A percentile compares a stretch with the other conserved stretches of the same genome.
These are phyloP conservation scores for Lampris incognitus DNA, from an alignment of 2,113 vertebrate genomes.

Conservation along the genomic window DNA sequence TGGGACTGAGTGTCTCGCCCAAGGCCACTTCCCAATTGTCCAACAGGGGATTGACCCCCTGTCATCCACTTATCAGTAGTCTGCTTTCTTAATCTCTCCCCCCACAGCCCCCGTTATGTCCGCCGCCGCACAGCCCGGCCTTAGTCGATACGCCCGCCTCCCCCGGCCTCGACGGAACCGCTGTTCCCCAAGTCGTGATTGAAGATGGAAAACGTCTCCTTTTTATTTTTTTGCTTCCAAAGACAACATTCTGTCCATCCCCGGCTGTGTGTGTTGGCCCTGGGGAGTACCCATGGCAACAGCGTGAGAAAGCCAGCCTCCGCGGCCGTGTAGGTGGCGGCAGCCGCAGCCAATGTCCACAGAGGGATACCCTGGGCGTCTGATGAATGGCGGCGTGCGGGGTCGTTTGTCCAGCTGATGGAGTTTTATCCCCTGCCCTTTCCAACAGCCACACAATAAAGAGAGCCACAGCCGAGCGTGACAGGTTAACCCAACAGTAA, in stretches of 20 bases:
- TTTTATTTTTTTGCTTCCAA: conserved; percentile 1
- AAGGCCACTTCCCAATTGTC: conserved; percentile 59
- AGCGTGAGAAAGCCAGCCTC: conserved; percentile 6
- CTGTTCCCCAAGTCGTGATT: conserved; percentile 39
- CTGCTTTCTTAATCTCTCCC: conserved; percentile 67
- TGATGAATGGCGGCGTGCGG: conserved; percentile 64
- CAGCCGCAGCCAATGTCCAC: neutral
- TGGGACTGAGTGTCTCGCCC: conserved; percentile 54
- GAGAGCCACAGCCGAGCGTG: conserved; percentile 69
- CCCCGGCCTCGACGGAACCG: conserved; percentile 29
- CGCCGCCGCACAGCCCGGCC: conserved; percentile 36
- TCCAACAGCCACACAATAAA: conserved; percentile 69
- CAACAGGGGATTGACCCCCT: conserved; percentile 69
- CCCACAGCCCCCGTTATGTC: conserved; percentile 10
- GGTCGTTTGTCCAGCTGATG: conserved; percentile 75
- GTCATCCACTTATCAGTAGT: conserved; percentile 63
- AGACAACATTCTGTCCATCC: conserved; percentile 6
- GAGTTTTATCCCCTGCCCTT: conserved; percentile 78
- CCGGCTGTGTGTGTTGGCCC: conserved; percentile 7
- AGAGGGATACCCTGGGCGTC: conserved; percentile 31
- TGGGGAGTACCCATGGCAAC: conserved; percentile 33
- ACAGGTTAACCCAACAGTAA: conserved; percentile 77
- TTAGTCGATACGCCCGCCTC: conserved; percentile 52
- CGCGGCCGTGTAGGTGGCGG: neutral
- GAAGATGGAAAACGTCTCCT: neutral